Conservation (phyloP, 1,140 invertebrate species). For the Dinoponera quadriceps region DNA sequence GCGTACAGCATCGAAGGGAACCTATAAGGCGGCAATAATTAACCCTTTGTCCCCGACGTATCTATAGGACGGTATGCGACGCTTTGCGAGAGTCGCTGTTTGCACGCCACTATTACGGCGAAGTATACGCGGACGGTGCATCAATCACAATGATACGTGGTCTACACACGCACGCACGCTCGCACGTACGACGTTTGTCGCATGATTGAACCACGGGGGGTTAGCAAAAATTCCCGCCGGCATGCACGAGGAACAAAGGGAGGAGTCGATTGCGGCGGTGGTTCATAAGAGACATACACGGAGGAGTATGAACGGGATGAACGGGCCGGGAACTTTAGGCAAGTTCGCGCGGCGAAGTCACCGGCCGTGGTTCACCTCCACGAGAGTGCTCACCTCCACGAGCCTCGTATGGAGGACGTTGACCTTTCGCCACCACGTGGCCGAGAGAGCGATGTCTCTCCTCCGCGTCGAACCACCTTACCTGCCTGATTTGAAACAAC, state of each 20-base stretch:
- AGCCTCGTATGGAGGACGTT: conserved; percentile 75
- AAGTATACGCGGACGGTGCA: conserved; percentile 15
- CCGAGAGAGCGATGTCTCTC: conserved; percentile 80
- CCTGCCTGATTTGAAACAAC: conserved; percentile 76
- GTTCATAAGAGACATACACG: conserved; percentile 41
- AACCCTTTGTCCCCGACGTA: conserved; percentile 46
- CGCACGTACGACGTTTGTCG: conserved; percentile 35
- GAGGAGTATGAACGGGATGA: conserved; percentile 48
- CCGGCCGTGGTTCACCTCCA: conserved; percentile 56
- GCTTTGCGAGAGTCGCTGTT: conserved; percentile 1
- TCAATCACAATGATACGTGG: conserved; percentile 35
- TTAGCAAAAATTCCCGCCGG: conserved; percentile 35
- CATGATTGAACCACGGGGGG: conserved; percentile 31
- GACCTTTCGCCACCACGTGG: conserved; percentile 81
- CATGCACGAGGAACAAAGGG: conserved; percentile 24
- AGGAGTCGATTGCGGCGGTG: conserved; percentile 1
- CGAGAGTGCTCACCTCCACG: conserved; percentile 66
- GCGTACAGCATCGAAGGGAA: conserved; percentile 28
- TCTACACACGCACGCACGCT: neutral
- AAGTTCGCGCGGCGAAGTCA: conserved; percentile 57
- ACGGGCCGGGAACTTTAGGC: conserved; percentile 66
- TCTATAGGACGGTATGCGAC: conserved; percentile 15
- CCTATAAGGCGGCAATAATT: conserved; percentile 41
- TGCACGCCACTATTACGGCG: conserved; percentile 33
- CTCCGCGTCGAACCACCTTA: conserved; percentile 81